Percentiles rank a stretch among this genome's conserved stretches.
Evolutionary conservation across 2,888 invertebrate species (phyloP).

Genomic region (Dynastes hyllus): DNA sequence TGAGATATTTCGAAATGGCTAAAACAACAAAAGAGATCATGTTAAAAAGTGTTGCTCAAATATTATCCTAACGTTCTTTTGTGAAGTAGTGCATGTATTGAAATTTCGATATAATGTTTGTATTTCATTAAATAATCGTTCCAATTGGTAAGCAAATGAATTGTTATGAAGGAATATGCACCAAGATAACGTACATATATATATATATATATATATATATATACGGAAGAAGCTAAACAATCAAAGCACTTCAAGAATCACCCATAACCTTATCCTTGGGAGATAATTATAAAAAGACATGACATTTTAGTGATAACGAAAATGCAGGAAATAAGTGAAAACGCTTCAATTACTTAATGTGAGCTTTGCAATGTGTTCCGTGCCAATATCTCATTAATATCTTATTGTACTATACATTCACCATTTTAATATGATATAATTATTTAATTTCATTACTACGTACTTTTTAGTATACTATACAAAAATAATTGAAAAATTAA

Average conservation of each 20-base stretch:
- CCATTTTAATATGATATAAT: conserved; percentile 5
- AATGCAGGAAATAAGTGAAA: conserved; percentile 37
- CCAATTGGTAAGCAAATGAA: no score
- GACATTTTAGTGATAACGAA: conserved; percentile 38
- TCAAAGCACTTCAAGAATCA: conserved; percentile 7
- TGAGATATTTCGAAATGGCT: no score
- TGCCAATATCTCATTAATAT: conserved; percentile 48
- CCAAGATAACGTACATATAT: neutral
- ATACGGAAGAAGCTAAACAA: no score
- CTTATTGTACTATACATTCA: conserved; percentile 16
- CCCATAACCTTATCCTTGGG: neutral
- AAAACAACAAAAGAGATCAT: neutral
- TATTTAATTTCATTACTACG: conserved; percentile 17
- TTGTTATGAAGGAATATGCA: conserved; percentile 18
- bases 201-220: neutral
- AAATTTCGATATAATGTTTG: neutral
- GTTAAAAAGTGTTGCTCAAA: conserved; percentile 4
- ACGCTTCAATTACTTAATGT: conserved; percentile 52
- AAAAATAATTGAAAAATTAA: conserved; percentile 28
- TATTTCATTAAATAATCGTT: neutral
- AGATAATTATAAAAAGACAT: conserved; percentile 21
- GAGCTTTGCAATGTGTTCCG: conserved; percentile 52
- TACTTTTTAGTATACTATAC: conserved; percentile 11
- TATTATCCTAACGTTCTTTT: no score
- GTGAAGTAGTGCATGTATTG: neutral